Evolutionary conservation across 2,113 vertebrate genomes (phyloP), one percentile per base, ranked within the genome.

Genomic region (Petromus typicus): DNA sequence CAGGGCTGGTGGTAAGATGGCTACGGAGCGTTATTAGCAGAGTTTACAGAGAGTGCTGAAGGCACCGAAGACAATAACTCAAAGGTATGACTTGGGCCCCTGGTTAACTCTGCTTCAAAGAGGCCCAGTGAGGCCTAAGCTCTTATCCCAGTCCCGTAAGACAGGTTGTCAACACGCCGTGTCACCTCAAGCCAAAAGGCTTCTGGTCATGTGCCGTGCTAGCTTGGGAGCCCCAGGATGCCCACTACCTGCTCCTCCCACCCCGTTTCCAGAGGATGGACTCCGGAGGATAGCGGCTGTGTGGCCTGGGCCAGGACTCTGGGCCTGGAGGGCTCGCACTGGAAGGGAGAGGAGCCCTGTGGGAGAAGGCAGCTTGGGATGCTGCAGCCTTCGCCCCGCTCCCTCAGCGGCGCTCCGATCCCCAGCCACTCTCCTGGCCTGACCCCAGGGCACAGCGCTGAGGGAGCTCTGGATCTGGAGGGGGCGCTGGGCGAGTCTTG

Each of bases 161-260:
- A 4, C 0, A 3, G 16, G 43, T 27, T 34, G 43, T 32, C 51
- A 48, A 16, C 25, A 20, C 3, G 10, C 10, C 32, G 37, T 0
- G 23, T n/a, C 12, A 9, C 30, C 6, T 1, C 16, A n/a, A 63
- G 56, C 22, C 67, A 32, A 30, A 45, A 0, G 4, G 64, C 4
- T 14, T 1, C 48, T 51, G 0, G 27, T 32, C 17, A n/a, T 1
- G 43, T 3, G 27, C 2, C 3, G 11, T 0, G 0, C 13, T 4
- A 0, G 0, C 13, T 4, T 0, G 0, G 37, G 6, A 16, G 22
- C 37, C 78, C 40, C 23, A 27, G 18, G 66, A 20, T 1, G 17
- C 7, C 13, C 12, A 16, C 37, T 23, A 18, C 18, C 56, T 40
- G 5, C 23, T 20, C 40, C 16, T 56, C 16, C 57, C n/a, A 8